Conservation (phyloP, 2,797 vertebrate species). For the Neomorphus geoffroyi region DNA sequence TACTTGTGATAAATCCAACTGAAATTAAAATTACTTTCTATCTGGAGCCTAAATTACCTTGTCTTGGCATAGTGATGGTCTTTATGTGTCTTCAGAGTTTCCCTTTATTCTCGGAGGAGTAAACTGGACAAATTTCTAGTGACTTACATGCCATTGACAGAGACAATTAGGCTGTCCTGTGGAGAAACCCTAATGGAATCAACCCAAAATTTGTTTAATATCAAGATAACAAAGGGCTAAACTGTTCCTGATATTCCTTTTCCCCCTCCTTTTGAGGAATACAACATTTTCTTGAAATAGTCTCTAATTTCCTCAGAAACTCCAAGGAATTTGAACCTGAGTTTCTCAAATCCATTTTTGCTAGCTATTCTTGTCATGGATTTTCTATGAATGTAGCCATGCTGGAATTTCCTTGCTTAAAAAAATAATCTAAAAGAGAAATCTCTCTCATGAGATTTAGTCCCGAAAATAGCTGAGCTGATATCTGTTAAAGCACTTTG, state of each 20-base stretch:
- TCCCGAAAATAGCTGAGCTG: slow-evolving; percentile 45
- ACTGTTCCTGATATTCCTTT: background rate
- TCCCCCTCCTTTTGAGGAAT: background rate
- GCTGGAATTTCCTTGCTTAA: slow-evolving; percentile 17
- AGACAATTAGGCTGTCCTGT: background rate
- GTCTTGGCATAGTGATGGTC: background rate
- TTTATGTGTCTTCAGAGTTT: background rate
- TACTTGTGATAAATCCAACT: slow-evolving; percentile 5
- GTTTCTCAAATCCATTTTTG: background rate
- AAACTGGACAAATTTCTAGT: background rate
- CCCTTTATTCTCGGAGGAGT: background rate
- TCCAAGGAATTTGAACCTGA: background rate
- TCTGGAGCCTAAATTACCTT: background rate
- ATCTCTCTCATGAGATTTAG: slow-evolving; percentile 38
- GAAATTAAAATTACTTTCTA: slow-evolving; percentile 4
- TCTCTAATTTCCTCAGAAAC: background rate
- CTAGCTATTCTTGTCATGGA: slow-evolving; percentile 15
- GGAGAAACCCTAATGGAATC: background rate
- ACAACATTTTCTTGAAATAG: background rate
- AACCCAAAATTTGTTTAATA: background rate
- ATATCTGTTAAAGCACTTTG: background rate
- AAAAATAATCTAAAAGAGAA: background rate
- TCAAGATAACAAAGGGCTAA: background rate
- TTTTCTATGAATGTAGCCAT: slow-evolving; percentile 13
- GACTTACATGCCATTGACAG: background rate